Base-by-base conservation (phyloP, 2,113 vertebrate genomes). In the Muntiacus reevesi region DNA sequence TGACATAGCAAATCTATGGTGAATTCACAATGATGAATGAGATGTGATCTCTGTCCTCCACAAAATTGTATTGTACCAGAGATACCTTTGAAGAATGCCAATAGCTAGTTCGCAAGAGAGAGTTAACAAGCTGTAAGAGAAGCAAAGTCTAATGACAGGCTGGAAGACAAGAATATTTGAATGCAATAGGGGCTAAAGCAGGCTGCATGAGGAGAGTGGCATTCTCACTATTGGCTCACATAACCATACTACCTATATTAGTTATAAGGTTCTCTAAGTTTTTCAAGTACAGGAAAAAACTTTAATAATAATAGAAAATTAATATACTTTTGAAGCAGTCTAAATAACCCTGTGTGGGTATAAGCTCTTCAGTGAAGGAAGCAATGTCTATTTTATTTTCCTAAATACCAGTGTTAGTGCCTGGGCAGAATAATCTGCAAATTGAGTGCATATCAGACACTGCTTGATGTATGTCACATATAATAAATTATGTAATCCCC, bases 241-340 rank as follows among this genome's bases (percentile, higher is more conserved):
- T 76, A 71, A 30, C 81, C 67, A 7, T 0, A 33, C 30, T 33
- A 60, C n/a, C 15, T 83, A 5, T 43, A 40, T 85, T 59, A 67
- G 83, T 59, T 64, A 54, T 3, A 92, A 87, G 79, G 36, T 78
- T 74, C 59, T 81, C 5, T 59, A 96, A 14, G 8, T 23, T 95
- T 95, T 91, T 85, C 17, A 91, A 96, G 62, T 54, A 36, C 27
- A 91, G 82, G 40, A 83, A 87, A 90, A 94, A 86, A 62, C 16
- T 86, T 85, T 86, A 90, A 60, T 62, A 78, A 92, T 52, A 97
- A 79, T 78, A 92, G 57, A 93, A 95, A 96, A 90, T 91, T 67
- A 86, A 91, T 95, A 78, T 7, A 64, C 52, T 92, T 95, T 95
- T 81, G 52, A 54, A 74, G 62, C 76, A 81, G 14, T 88, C 81